Conservation (phyloP, 2,888 invertebrate species). For the Athalia cordata region DNA sequence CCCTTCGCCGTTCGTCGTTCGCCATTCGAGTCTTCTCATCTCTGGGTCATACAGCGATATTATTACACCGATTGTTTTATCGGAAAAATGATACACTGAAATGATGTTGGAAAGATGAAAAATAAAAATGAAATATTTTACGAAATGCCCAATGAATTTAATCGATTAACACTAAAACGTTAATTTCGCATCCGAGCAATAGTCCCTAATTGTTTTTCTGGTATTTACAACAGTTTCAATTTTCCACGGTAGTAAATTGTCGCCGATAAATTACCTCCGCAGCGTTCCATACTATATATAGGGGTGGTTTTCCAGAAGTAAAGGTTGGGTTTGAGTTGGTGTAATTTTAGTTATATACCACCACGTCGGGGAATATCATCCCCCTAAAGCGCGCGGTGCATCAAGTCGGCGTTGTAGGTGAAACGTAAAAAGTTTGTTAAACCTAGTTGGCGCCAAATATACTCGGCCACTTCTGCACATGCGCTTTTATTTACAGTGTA, state of each 20-base stretch:
- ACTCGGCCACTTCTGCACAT: slow-evolving; percentile 7
- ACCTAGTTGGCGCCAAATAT: slow-evolving; percentile 41
- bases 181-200: too few relatives aligned
- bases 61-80: slow-evolving; percentile 37
- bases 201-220: background rate
- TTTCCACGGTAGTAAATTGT: slow-evolving; percentile 14
- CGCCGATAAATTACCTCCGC: slow-evolving; percentile 13
- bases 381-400: background rate
- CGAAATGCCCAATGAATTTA: too few relatives aligned
- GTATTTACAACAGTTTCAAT: slow-evolving; percentile 1
- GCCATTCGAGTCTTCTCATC: background rate
- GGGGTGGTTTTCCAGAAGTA: background rate
- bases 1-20: slow-evolving; percentile 33
- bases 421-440: background rate
- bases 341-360: slow-evolving; percentile 35
- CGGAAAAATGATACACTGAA: background rate
- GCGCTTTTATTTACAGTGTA: background rate
- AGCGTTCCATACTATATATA: background rate
- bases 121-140: too few relatives aligned
- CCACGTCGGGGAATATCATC: background rate
- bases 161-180: too few relatives aligned
- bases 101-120: too few relatives aligned
- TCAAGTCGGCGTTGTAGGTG: background rate
- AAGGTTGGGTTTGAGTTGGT: background rate
- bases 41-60: slow-evolving; percentile 2